A percentile compares a stretch with the other conserved stretches of the same genome.
These are phyloP conservation scores for Tribolium freemani DNA, from an alignment of 2,888 invertebrate species.

Conservation along the genomic window DNA sequence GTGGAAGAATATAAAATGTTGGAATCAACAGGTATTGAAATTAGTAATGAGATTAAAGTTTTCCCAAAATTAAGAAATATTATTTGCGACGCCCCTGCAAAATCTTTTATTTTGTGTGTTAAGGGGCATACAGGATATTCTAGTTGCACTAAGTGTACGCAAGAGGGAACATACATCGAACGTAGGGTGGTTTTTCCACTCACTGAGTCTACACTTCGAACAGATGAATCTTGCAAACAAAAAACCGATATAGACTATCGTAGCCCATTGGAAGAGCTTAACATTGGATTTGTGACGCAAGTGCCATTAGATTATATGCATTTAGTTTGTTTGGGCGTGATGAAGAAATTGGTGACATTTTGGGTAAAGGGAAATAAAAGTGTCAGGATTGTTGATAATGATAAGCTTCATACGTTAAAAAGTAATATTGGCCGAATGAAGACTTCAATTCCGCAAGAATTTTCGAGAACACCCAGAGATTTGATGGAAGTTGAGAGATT, in stretches of 20 bases:
- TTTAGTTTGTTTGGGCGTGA: conserved; percentile 47
- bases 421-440: background rate
- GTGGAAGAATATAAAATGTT: background rate
- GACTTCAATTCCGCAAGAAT: conserved; percentile 43
- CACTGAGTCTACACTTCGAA: conserved; percentile 11
- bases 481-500: conserved; percentile 48
- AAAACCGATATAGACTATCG: conserved; percentile 42
- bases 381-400: background rate
- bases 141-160: background rate
- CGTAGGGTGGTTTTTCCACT: conserved; percentile 20
- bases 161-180: background rate
- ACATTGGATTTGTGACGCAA: conserved; percentile 44
- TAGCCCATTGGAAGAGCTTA: conserved; percentile 42
- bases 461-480: conserved; percentile 47
- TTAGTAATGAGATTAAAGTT: background rate
- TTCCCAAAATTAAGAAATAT: background rate
- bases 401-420: background rate
- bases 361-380: conserved; percentile 22
- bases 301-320: conserved; percentile 35
- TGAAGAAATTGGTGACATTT: conserved; percentile 42
- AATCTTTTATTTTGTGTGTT: background rate
- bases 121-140: background rate
- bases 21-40: background rate
- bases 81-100: background rate
- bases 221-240: conserved; percentile 23